Evolutionary conservation across 2,113 vertebrate genomes (phyloP).

Genomic region (Oreocharis arfaki): DNA sequence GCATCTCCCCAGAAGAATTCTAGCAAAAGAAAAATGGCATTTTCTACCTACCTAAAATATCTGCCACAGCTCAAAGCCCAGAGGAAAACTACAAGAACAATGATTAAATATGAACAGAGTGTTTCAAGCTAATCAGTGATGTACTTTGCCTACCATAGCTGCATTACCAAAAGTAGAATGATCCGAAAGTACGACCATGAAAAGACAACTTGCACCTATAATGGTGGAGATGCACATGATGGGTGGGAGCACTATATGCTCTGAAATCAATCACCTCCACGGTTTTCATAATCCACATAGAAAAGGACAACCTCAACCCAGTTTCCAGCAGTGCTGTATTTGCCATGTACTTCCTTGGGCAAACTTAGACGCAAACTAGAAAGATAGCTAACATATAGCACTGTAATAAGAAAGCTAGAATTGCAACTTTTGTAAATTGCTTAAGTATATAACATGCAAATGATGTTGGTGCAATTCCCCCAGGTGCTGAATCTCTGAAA

Average conservation of each 20-base stretch:
- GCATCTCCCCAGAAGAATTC: not conserved
- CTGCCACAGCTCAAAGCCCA: not conserved
- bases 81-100: not conserved
- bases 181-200: not conserved
- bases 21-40: not conserved
- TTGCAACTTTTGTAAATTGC: not conserved
- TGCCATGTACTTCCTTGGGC: not conserved
- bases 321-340: not conserved
- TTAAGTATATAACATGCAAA: not conserved
- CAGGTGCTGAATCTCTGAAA: not conserved
- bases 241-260: not conserved
- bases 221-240: not conserved
- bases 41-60: constrained; percentile 21
- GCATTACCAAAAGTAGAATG: not conserved
- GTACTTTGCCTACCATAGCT: not conserved
- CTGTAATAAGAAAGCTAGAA: not conserved
- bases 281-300: not conserved
- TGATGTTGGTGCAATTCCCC: not conserved
- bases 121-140: not conserved
- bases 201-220: not conserved
- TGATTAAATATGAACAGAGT: not conserved
- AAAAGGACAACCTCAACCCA: not conserved
- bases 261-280: not conserved
- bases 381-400: not conserved
- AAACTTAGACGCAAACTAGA: not conserved